Conservation (phyloP, 2,797 vertebrate species). For the Centropyge bicolor region DNA sequence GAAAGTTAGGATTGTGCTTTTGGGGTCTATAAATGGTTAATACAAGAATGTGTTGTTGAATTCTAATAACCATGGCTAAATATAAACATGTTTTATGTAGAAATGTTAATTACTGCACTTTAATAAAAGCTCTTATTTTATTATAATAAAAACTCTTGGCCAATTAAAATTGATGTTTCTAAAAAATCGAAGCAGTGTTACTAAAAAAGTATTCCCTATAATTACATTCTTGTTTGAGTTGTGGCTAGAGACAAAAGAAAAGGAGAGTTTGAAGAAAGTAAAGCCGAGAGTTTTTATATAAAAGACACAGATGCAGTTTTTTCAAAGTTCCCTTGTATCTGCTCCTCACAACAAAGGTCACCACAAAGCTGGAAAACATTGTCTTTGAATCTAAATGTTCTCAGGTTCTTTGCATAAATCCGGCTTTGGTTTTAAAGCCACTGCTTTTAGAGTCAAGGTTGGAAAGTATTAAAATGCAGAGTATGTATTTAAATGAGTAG, state of each 20-base stretch:
- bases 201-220: background rate
- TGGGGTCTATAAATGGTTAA: too few species aligned
- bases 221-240: background rate
- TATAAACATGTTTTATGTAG: background rate
- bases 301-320: background rate
- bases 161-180: background rate
- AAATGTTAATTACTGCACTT: background rate
- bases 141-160: background rate
- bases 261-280: background rate
- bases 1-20: too few species aligned
- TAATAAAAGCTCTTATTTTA: background rate
- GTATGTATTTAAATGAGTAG: background rate
- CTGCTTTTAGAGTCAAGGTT: constrained; percentile 3
- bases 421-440: constrained; percentile 20
- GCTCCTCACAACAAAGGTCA: constrained; percentile 22
- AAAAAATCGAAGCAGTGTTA: background rate
- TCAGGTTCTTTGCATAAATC: constrained; percentile 33
- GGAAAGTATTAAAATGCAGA: constrained; percentile 10
- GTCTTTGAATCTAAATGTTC: constrained; percentile 47
- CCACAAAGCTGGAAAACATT: background rate
- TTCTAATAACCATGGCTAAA: too few species aligned
- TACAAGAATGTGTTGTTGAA: too few species aligned
- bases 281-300: background rate
- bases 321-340: background rate
- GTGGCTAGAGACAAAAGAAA: background rate